These are phyloP conservation scores for Petaurus breviceps DNA, from an alignment of 2,113 vertebrate genomes.

Conservation along the genomic window DNA sequence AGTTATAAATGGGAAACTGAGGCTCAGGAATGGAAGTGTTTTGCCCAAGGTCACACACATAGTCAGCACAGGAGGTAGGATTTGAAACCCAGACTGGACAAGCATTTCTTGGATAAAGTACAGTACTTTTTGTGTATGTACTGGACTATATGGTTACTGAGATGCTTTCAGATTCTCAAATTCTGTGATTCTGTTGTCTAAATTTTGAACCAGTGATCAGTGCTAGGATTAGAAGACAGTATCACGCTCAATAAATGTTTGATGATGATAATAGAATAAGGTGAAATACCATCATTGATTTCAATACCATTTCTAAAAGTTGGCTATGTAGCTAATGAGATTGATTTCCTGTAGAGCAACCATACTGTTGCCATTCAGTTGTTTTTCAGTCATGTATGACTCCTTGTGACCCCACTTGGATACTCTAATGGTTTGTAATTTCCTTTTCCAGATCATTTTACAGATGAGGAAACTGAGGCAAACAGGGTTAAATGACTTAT, in stretches of 20 bases:
- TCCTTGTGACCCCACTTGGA: background rate
- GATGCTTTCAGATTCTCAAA: background rate
- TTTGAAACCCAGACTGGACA: background rate
- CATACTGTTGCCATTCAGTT: background rate
- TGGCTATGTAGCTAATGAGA: background rate
- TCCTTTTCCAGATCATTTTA: background rate
- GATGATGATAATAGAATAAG: background rate
- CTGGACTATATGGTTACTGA: background rate
- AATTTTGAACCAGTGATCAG: background rate
- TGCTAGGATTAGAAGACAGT: background rate
- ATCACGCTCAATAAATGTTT: background rate
- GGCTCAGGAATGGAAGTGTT: background rate
- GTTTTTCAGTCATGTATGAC: background rate
- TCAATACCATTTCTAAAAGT: background rate
- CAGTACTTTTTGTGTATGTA: too few relatives aligned
- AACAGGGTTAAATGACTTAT: background rate
- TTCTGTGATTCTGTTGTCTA: background rate
- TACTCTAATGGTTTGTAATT: background rate
- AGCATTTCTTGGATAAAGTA: background rate
- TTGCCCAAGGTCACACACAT: background rate
- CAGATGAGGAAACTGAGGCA: background rate
- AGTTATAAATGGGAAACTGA: background rate
- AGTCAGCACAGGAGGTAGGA: background rate
- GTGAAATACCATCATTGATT: background rate
- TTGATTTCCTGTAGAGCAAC: background rate